Evolutionary conservation across 2,888 invertebrate species (phyloP).

Genomic region (Cenopis cana): DNA sequence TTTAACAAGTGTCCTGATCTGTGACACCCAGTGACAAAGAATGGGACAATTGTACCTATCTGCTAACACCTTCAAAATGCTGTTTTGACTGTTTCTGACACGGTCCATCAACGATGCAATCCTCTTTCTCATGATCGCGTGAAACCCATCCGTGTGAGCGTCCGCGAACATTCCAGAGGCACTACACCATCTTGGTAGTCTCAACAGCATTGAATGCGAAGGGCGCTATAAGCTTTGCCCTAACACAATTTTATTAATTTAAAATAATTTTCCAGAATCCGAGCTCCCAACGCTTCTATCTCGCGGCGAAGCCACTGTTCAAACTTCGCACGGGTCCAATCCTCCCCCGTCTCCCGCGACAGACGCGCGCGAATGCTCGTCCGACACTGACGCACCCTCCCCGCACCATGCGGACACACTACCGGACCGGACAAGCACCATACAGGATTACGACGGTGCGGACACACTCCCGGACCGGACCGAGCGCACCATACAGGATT

Average conservation of each 20-base stretch:
- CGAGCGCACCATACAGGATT: constrained; percentile 63
- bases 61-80: no score
- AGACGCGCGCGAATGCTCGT: constrained; percentile 88
- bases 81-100: no score
- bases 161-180: no score
- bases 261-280: constrained; percentile 67
- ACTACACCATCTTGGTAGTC: no score
- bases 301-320: constrained; percentile 84
- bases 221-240: no score
- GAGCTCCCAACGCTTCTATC: constrained; percentile 87
- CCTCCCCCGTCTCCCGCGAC: constrained; percentile 94
- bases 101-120: no score
- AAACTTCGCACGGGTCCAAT: constrained; percentile 87
- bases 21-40: no score
- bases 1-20: no score
- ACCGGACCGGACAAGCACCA: constrained; percentile 61
- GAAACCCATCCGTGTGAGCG: no score
- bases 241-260: not conserved
- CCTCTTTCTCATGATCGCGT: no score
- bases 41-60: no score
- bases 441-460: constrained; percentile 77
- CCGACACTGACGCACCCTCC: constrained; percentile 87
- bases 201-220: no score
- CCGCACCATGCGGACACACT: constrained; percentile 53
- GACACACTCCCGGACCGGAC: constrained; percentile 56